A percentile compares a stretch with the other conserved stretches of the same genome.
Conservation (phyloP, 2,797 vertebrate genomes). For the Acestrorhynchus altus region DNA sequence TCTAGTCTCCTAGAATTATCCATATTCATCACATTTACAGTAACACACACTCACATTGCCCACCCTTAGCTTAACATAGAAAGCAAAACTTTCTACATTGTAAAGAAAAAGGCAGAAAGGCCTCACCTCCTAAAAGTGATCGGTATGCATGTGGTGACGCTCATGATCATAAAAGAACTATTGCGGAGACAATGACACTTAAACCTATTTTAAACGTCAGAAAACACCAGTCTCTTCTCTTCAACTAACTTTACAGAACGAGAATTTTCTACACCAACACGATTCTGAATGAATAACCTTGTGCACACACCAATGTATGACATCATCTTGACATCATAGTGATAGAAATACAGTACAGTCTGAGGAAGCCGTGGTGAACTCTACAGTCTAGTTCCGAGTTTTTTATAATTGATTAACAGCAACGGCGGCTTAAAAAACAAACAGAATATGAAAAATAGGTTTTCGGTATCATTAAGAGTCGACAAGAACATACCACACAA, state of each 20-base stretch:
- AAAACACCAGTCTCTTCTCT: slow-evolving; percentile 14
- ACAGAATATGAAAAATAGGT: slow-evolving; percentile 30
- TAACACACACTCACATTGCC: neutral
- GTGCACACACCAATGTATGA: slow-evolving; percentile 5
- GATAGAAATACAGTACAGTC: neutral
- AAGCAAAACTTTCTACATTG: neutral
- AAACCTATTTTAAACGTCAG: slow-evolving; percentile 2
- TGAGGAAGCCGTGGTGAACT: neutral
- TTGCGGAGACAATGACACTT: slow-evolving; percentile 42
- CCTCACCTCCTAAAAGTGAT: slow-evolving; percentile 20
- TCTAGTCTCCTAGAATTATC: neutral
- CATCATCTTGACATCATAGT: neutral
- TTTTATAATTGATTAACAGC: slow-evolving; percentile 7
- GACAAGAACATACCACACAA: slow-evolving; percentile 22
- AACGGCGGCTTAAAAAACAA: slow-evolving; percentile 5
- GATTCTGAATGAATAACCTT: neutral
- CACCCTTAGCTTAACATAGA: neutral
- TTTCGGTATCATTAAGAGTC: slow-evolving; percentile 14
- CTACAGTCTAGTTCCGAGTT: slow-evolving; percentile 7
- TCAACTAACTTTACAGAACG: slow-evolving; percentile 8
- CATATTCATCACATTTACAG: neutral
- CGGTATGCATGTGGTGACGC: slow-evolving; percentile 43
- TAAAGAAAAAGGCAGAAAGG: slow-evolving; percentile 4
- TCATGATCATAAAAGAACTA: slow-evolving; percentile 34
- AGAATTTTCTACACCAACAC: slow-evolving; percentile 5